Evolutionary conservation across 2,797 vertebrate species (phyloP).

Genomic region (Gymnodraco acuticeps): DNA sequence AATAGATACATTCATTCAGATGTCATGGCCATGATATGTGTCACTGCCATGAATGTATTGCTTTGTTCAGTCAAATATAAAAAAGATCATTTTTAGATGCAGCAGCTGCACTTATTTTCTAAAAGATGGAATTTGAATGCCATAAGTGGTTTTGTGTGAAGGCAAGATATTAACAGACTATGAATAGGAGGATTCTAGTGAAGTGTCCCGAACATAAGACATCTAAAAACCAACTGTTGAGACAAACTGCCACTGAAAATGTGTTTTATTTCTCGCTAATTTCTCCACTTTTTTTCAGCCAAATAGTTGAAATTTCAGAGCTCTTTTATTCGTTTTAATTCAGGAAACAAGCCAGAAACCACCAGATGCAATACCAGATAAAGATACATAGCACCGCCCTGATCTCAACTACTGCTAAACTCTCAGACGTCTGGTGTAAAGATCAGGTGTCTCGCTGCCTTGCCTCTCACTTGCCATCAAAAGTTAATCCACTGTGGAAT

Average conservation of each 20-base stretch:
- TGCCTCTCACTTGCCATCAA: slow-evolving; percentile 61
- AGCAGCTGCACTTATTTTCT: neutral
- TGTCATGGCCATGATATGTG: neutral
- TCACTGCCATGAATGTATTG: slow-evolving; percentile 7
- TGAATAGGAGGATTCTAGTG: neutral
- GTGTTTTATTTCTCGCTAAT: neutral
- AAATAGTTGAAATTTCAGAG: neutral
- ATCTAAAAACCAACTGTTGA: neutral
- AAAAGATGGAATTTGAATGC: slow-evolving; percentile 1
- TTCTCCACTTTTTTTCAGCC: neutral
- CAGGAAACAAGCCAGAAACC: neutral
- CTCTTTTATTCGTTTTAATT: slow-evolving; percentile 2
- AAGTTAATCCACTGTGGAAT: slow-evolving; percentile 72
- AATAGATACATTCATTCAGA: slow-evolving; percentile 8
- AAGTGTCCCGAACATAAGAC: neutral
- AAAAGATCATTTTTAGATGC: neutral
- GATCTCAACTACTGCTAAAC: slow-evolving; percentile 23
- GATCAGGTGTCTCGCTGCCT: slow-evolving; percentile 62
- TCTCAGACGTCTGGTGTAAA: slow-evolving; percentile 45
- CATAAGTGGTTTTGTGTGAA: neutral
- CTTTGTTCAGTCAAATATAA: slow-evolving; percentile 13
- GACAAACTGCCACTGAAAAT: neutral
- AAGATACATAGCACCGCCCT: neutral
- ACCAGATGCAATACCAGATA: neutral
- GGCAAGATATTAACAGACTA: neutral